Percentiles rank a stretch among this genome's conserved stretches.
Evolutionary conservation across 30 jellyfish, hydroid and myxozoan genomes (phyloP).

Genomic region (Hydractinia echinata): DNA sequence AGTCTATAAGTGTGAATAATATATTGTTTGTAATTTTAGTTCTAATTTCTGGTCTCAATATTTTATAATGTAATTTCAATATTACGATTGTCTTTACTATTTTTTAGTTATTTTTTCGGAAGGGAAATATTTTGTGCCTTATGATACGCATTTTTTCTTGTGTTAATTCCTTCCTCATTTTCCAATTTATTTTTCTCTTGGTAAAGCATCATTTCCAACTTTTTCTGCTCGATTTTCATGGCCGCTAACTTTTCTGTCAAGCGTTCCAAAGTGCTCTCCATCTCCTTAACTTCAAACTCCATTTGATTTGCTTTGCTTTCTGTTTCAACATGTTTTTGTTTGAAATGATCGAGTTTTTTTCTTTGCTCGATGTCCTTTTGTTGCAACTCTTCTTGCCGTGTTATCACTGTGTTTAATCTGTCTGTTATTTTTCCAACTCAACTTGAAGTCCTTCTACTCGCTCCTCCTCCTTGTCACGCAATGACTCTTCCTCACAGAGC

Average conservation of each 20-base stretch:
- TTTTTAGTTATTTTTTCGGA: background rate
- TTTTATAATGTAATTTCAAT: too few species aligned
- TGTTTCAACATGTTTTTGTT: slow-evolving; percentile 4
- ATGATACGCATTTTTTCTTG: background rate
- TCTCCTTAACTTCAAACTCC: background rate
- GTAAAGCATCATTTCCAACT: background rate
- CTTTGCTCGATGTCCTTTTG: background rate
- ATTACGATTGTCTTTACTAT: background rate
- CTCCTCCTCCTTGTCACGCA: slow-evolving; percentile 2
- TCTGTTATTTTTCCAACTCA: background rate
- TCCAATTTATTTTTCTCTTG: background rate
- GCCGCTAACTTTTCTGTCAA: slow-evolving; percentile 2
- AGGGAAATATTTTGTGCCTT: background rate
- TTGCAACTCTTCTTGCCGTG: slow-evolving; percentile 5
- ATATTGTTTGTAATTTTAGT: too few species aligned
- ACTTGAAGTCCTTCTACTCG: background rate
- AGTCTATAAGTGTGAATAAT: too few species aligned
- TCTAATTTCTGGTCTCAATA: too few species aligned
- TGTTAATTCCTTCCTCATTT: background rate
- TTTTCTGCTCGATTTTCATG: slow-evolving; percentile 17
- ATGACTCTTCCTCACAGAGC: slow-evolving; percentile 10
- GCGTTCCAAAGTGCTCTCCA: slow-evolving; percentile 17
- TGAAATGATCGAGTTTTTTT: background rate
- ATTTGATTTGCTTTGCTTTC: background rate
- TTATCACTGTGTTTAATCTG: background rate